phyloP scores from a whole-genome alignment of 1,140 invertebrate species.

The Colletes latitarsis region DNA sequence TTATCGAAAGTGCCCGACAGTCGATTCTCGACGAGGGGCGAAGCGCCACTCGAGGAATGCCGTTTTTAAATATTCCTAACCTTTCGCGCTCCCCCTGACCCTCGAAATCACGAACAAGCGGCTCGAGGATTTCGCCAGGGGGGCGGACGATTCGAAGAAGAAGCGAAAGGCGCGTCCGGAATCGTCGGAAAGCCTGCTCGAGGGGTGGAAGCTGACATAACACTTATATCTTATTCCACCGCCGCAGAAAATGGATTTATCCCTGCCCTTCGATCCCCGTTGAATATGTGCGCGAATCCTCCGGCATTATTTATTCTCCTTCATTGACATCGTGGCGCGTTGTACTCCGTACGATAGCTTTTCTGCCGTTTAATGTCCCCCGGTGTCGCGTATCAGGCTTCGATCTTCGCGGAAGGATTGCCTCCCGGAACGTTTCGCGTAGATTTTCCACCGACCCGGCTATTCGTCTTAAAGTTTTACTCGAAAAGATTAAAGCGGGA shows the following conservation, averaged over 20 bases:
- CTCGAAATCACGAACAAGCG: conserved; percentile 37
- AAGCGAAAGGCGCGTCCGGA: conserved; percentile 24
- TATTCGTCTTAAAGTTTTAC: neutral
- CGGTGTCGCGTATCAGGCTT: neutral
- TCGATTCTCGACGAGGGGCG: neutral
- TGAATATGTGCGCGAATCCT: conserved; percentile 40
- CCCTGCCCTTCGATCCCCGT: conserved; percentile 52
- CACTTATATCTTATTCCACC: conserved; percentile 74
- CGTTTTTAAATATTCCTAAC: conserved; percentile 39
- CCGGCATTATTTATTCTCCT: conserved; percentile 73
- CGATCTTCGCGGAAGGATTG: neutral
- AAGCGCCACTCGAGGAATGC: conserved; percentile 8
- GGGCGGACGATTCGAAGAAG: conserved; percentile 16
- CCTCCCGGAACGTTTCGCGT: neutral
- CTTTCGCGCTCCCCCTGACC: conserved; percentile 27
- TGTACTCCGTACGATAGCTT: neutral
- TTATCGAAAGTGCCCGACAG: too few species aligned
- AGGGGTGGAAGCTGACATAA: conserved; percentile 61
- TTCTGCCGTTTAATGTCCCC: conserved; percentile 7
- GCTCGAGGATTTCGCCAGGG: conserved; percentile 11
- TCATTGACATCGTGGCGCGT: conserved; percentile 52
- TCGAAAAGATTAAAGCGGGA: neutral
- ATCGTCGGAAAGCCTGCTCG: conserved; percentile 22
- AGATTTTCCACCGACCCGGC: neutral
- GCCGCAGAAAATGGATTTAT: conserved; percentile 77